Base-by-base conservation (phyloP, 1,140 invertebrate species). In the Gonioctena quinquepunctata region DNA sequence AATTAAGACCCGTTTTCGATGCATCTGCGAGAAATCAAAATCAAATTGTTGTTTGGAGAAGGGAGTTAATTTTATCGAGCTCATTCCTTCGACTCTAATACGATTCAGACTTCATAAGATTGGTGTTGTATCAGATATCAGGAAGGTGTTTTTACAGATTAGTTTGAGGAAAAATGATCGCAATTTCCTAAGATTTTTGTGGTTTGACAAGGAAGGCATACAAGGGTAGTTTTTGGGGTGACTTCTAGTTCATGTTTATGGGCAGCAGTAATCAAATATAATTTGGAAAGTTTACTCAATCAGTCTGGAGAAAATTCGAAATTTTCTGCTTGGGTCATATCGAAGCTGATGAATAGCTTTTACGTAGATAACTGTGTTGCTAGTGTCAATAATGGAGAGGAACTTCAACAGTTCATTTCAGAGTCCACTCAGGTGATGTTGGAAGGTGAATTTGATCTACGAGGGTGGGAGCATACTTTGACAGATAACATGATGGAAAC, bases 41-140 rank as follows among this genome's bases (percentile, higher is more conserved):
- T 72, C 83, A 16, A 85, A 84, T 71, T 66, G 80, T 13, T 84
- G 79, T 67, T 63, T 83, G 6, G 78, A 82, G 56, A 82, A 78
- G 23, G 77, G 80, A 8, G 69, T 73, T 6, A 83, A 83, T 73
- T 66, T 82, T 5, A 72, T 81, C 19, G 80, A 82, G 57, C 22
- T 77, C 1, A 80, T 84, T 23, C 77, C 80, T 7, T 6, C 70
- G 1, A 72, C 84, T 65, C 61, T 85, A 68, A 11, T 81, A 11
- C 62, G 73, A 16, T 86, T 87, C 73, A 69, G 84, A 60, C 26
- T 60, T n/a, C 57, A 60, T 11, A 13, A 23, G 6, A 5, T 28
- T 11, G 57, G 21, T 60, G 75, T 84, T 6, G 76, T 79, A 2
- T 75, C 82, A 0, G 84, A 86, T 61, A 84, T 86, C 6, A 69